Evolutionary conservation across 2,888 invertebrate species (phyloP), one percentile per base, ranked within the genome.

Genomic region (Phymatocera aterrima): DNA sequence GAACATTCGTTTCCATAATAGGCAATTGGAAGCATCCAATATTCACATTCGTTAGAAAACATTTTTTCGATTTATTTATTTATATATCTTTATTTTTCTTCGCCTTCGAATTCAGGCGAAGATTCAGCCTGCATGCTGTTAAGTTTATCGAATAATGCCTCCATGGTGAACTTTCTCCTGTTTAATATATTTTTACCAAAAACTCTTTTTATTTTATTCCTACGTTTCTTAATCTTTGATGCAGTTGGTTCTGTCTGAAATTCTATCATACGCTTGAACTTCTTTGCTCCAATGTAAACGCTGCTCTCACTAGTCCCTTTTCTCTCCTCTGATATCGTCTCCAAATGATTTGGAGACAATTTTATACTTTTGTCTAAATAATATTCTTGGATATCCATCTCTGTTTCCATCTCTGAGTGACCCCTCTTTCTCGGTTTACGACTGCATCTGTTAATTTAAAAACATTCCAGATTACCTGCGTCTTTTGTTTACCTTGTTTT

Each of bases 271-370:
- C 94, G 91, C 88, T 93, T 93, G 1, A 93, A 91, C 88, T 93
- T 93, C 77, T 92, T 91, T 1, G 91, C 91, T 60, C 93, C 92
- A 83, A 93, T 92, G 4, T 90, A 87, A n/a, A 89, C 88, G 68
- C 91, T 88, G 40, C 91, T 87, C 70, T 91, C 91, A 81, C 87
- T 90, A 80, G 84, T 90, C 64, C 89, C 91, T 80, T 91, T 90
- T 83, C 92, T 92, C 82, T 94, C 94, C 89, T 94, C 94, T 85
- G 92, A 93, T 85, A 94, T 94, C 1, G 94, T 94, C 89, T 94
- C 94, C 83, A 94, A 90, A 79, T 91, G 92, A 83, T 93, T 92
- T 72, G 93, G 91, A 51, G 91, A 82, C 61, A 91, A 90, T 84
- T 93, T 93, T 0, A 93, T 89, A 85, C 90, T 93, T 86, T 92